A percentile compares a stretch with the other conserved stretches of the same genome.
Conservation (phyloP, 2,888 invertebrate genomes). For the Labia minor region DNA sequence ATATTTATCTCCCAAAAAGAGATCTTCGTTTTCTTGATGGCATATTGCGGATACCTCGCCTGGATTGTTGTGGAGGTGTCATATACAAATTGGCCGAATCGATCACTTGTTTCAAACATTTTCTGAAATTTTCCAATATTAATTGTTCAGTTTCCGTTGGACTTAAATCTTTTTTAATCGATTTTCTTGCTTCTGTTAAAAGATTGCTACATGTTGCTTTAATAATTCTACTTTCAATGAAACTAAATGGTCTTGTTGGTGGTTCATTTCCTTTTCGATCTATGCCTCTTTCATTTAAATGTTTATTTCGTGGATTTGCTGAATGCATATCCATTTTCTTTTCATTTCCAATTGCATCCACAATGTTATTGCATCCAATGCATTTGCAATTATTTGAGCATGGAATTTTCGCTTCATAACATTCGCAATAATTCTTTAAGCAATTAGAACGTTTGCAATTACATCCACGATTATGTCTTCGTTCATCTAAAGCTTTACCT, state of each 20-base stretch:
- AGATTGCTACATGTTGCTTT: conserved; percentile 93
- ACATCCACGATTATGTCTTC: conserved; percentile 95
- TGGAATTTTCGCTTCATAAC: conserved; percentile 82
- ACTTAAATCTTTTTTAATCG: conserved; percentile 51
- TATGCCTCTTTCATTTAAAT: neutral
- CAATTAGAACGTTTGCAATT: conserved; percentile 98
- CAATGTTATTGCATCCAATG: conserved; percentile 90
- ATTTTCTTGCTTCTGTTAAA: conserved; percentile 78
- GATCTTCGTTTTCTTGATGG: neutral
- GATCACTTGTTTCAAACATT: conserved; percentile 87
- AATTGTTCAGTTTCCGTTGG: conserved; percentile 54
- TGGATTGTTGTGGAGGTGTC: neutral
- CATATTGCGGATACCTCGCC: neutral
- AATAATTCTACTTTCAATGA: conserved; percentile 87
- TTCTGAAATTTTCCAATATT: conserved; percentile 87
- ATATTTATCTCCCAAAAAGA: neutral
- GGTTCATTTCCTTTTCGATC: neutral
- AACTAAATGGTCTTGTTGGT: conserved; percentile 62
- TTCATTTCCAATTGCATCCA: conserved; percentile 59
- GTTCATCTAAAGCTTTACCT: conserved; percentile 64
- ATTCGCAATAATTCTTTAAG: conserved; percentile 96
- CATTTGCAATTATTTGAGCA: conserved; percentile 96
- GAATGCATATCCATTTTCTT: conserved; percentile 26
- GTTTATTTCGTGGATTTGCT: neutral
- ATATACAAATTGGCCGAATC: conserved; percentile 44